Evolutionary conservation across 2,113 vertebrate species (phyloP).

Genomic region (Miniopterus natalensis): DNA sequence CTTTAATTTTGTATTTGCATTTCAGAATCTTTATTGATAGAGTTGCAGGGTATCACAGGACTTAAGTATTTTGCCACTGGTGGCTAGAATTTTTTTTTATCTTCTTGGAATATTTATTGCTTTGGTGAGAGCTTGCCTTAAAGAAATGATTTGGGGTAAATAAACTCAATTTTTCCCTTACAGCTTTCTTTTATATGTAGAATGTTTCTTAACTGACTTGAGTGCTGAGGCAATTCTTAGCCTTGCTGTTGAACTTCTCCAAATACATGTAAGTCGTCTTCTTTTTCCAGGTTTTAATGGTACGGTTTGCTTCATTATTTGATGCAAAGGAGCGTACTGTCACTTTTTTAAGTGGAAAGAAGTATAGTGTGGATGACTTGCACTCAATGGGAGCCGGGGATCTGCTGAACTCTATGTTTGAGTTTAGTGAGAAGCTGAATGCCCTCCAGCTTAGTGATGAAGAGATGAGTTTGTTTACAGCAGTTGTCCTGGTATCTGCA

Average conservation of each 20-base stretch:
- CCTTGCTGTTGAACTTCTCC: constrained; percentile 19
- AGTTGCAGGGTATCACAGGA: neutral
- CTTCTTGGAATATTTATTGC: constrained; percentile 37
- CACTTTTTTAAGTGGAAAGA: constrained; percentile 96
- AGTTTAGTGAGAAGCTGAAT: constrained; percentile 98
- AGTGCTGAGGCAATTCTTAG: constrained; percentile 42
- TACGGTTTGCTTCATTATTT: constrained; percentile 96
- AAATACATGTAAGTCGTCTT: constrained; percentile 19
- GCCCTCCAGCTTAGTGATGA: constrained; percentile 94
- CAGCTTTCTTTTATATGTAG: neutral
- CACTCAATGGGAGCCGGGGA: constrained; percentile 96
- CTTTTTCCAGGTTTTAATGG: constrained; percentile 95
- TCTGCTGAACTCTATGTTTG: constrained; percentile 98
- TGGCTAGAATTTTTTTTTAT: neutral
- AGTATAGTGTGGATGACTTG: constrained; percentile 94
- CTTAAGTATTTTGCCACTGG: neutral
- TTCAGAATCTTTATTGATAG: constrained; percentile 63
- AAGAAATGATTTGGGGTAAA: constrained; percentile 1
- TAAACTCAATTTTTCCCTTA: constrained; percentile 23
- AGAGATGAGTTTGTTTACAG: constrained; percentile 98
- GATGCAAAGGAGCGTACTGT: constrained; percentile 95
- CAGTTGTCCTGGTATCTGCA: constrained; percentile 98
- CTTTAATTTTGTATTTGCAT: constrained; percentile 65
- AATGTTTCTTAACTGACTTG: constrained; percentile 50
- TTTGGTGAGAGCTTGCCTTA: constrained; percentile 63